Percentiles rank a stretch among this genome's conserved stretches.
Conservation (phyloP, 2,888 invertebrate genomes). For the Latrodectus hesperus region DNA sequence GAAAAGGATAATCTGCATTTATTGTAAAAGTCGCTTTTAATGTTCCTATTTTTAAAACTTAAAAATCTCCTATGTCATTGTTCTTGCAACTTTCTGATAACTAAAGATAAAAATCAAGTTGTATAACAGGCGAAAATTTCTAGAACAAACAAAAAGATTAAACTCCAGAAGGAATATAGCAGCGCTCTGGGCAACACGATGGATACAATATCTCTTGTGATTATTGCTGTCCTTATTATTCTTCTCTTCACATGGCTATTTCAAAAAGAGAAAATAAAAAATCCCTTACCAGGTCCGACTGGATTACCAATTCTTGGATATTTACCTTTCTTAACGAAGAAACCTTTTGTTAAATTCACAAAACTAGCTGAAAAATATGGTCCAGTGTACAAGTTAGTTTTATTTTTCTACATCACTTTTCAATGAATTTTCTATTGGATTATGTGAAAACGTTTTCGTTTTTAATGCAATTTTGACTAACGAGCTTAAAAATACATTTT, state of each 20-base stretch:
- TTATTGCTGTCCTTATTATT: conserved; percentile 7
- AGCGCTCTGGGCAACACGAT: background rate
- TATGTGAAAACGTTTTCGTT: too few relatives aligned
- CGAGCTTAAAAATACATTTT: too few relatives aligned
- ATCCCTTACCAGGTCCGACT: conserved; percentile 3
- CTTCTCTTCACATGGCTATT: conserved; percentile 17
- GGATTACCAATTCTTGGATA: conserved; percentile 42
- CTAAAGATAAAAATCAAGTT: too few relatives aligned
- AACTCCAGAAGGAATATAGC: background rate
- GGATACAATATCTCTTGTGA: background rate
- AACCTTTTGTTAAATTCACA: conserved; percentile 38
- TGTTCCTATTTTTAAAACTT: too few relatives aligned
- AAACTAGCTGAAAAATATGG: conserved; percentile 33
- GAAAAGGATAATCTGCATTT: too few relatives aligned
- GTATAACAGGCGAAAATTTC: too few relatives aligned
- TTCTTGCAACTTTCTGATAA: too few relatives aligned
- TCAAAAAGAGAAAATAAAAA: background rate
- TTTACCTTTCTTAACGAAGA: conserved; percentile 38
- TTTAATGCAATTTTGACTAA: too few relatives aligned
- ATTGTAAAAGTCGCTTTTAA: too few relatives aligned
- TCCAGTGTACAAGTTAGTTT: conserved; percentile 38
- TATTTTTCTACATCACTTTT: background rate
- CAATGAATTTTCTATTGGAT: too few relatives aligned
- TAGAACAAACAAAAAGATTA: background rate
- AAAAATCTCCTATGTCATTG: too few relatives aligned